Evolutionary conservation across 2,888 invertebrate species (phyloP), one percentile per base, ranked within the genome.

Genomic region (Podabrus alpinus): DNA sequence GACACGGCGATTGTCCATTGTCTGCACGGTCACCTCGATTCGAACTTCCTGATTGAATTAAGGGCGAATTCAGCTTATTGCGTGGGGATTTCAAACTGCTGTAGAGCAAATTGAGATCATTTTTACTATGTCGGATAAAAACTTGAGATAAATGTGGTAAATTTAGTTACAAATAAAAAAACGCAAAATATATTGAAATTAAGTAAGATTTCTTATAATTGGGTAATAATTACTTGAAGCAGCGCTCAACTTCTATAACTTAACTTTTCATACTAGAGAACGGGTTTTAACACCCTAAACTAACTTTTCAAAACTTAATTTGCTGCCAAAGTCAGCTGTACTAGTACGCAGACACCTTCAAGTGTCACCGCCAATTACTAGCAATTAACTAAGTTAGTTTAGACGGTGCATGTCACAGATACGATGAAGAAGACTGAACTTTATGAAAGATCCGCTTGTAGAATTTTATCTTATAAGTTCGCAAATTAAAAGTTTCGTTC

Each of bases 1-100:
- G 86, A 85, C 84, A 83, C 80, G 82, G 81, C 84, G 83, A 85
- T 85, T 85, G 85, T 83, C 85, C 83, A 85, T 85, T 85, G 85
- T 85, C 85, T 84, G 84, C 82, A 81, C 82, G 79, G 82, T 80
- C 82, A 82, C 82, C 83, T 80, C 80, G 79, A 71, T 73, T 77
- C 81, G 82, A 80, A 80, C 80, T 80, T 82, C 81, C 80, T 83
- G 84, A 85, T 84, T 83, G 84, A 84, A 85, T 85, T 84, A 85
- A 82, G 84, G 84, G 80, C 82, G 81, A 82, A 84, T 84, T 84
- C 82, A 84, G 83, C 84, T 84, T 84, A 84, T 84, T 84, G 83
- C 84, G 77, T 80, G 80, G 82, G 83, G 83, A 83, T 79, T 82
- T 82, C 76, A 74, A 78, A 76, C 76, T 75, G 66, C 71, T 75